Base-by-base conservation (phyloP, 2,113 vertebrate genomes). In the Pelmatolapia mariae region DNA sequence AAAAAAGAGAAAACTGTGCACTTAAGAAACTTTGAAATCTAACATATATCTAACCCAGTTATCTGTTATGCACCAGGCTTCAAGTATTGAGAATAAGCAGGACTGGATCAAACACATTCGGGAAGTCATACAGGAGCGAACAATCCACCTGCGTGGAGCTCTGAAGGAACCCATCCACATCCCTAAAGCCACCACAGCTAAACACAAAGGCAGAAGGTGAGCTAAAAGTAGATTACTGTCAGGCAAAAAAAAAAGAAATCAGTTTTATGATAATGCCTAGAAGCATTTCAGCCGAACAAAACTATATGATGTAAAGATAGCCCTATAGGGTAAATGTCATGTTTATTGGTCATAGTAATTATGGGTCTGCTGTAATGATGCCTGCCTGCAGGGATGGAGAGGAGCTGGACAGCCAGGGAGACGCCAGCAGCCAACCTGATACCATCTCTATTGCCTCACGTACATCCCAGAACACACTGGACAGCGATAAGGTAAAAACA, bases 91-190 rank as follows among this genome's bases (percentile, higher is more conserved):
- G 89, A 99, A 99, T 96, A 99, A 99, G 93, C 99, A 99, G 96
- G 99, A 99, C 94, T 99, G 99, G 99, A 99, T 99, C 94, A 99
- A 99, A 93, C 99, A 99, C 95, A 99, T 99, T 86, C 97, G 99
- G 15, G 99, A 99, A 91, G 98, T 99, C 45, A 99, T 99, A 87
- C 99, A 99, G 96, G 99, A 99, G 93, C 97, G 99, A 91, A 99
- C 98, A 0, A 96, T 99, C 87, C 98, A 99, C 96, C 96, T 99
- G 91, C 98, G 98, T 84, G 99, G 98, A 76, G 99, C 99, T 57
- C 95, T 99, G 86, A 99, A 99, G 95, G 98, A 99, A 92, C 98
- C 99, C 33, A 99, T 99, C 87, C 99, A 99, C 93, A 98, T 99
- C 91, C 99, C 98, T 8, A 99, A 99, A 94, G 96, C 98, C 0